phyloP scores from a whole-genome alignment of 2,888 invertebrate genomes.

The Melieria omissa region DNA sequence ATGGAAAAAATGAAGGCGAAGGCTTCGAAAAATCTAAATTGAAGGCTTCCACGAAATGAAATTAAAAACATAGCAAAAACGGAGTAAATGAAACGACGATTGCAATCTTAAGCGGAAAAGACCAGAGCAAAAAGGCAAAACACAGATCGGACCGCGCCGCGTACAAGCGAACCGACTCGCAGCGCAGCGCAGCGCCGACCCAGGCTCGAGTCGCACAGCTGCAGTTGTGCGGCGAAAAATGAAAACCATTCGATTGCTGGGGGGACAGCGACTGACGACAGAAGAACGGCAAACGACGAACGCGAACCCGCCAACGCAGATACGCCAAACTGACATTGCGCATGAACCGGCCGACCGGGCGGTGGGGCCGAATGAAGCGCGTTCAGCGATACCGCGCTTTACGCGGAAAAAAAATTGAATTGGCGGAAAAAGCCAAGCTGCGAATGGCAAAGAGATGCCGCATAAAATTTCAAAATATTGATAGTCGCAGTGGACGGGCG shows the following conservation, averaged over 20 bases:
- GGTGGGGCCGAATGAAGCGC: background rate
- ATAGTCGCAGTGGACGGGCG: background rate
- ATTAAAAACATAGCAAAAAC: constrained; percentile 6
- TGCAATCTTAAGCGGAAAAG: constrained; percentile 27
- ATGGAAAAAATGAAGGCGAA: constrained; percentile 7
- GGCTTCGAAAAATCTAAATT: constrained; percentile 9
- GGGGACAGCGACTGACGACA: background rate
- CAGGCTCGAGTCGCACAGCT: background rate
- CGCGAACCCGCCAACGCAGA: constrained; percentile 21
- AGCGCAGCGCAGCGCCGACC: background rate
- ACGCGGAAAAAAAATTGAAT: background rate
- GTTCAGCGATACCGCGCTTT: too few relatives aligned
- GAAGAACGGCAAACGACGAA: background rate
- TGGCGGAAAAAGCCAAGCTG: background rate
- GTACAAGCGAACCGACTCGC: background rate
- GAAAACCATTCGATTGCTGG: background rate
- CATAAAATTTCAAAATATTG: constrained; percentile 18
- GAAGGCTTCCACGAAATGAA: constrained; percentile 26
- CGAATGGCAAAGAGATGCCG: constrained; percentile 14
- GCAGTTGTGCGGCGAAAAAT: background rate
- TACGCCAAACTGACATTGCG: background rate
- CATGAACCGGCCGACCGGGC: background rate
- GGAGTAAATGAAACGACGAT: background rate
- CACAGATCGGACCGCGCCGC: background rate
- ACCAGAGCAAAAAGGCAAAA: too few relatives aligned